phyloP scores from a whole-genome alignment of 64 coral and sea anemone species.

The Cladopsammia gracilis region DNA sequence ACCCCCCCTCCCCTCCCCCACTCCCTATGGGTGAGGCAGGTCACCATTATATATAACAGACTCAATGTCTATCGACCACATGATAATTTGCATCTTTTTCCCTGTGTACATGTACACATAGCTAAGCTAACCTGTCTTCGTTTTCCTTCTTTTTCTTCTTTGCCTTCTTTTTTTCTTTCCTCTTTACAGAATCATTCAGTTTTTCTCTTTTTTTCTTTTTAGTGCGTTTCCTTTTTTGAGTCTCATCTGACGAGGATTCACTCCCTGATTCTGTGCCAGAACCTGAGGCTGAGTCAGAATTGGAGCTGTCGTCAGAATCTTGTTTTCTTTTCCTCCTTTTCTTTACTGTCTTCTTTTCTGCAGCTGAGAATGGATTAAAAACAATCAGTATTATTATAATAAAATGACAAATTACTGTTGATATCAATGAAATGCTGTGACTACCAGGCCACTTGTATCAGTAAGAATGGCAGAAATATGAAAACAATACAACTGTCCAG shows the following conservation, averaged over 20 bases:
- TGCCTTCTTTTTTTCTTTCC: constrained; percentile 68
- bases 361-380: neutral
- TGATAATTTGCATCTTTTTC: no score
- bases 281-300: constrained; percentile 40
- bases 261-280: constrained; percentile 46
- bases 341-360: constrained; percentile 56
- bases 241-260: constrained; percentile 73
- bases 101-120: no score
- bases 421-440: no score
- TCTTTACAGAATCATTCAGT: constrained; percentile 59
- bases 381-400: neutral
- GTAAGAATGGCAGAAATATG: no score
- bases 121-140: constrained; percentile 30
- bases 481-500: no score
- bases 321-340: neutral
- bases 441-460: no score
- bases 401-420: no score
- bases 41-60: no score
- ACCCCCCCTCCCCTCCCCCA: no score
- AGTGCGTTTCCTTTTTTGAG: constrained; percentile 58
- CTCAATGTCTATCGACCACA: no score
- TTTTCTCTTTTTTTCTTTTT: constrained; percentile 82
- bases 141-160: constrained; percentile 61
- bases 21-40: no score
- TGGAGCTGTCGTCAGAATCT: constrained; percentile 38